A percentile compares a stretch with the other conserved stretches of the same genome.
Conservation (phyloP, 2,113 vertebrate genomes). For the Platysternon megacephalum region DNA sequence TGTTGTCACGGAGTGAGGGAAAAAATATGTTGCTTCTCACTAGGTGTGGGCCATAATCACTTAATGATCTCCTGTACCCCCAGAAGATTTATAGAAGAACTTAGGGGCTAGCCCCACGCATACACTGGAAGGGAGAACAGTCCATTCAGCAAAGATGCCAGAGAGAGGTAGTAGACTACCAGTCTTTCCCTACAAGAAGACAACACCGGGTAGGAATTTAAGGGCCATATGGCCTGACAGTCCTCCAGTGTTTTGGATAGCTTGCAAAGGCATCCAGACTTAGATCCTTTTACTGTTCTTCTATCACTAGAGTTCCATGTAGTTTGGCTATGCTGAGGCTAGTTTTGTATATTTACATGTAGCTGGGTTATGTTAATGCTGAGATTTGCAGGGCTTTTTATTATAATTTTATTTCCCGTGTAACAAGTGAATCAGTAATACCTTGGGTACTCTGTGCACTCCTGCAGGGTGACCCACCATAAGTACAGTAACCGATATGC, state of each 20-base stretch:
- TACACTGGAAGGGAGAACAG: neutral
- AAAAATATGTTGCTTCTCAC: neutral
- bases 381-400: neutral
- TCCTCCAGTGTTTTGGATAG: neutral
- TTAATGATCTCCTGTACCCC: neutral
- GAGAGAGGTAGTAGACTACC: neutral
- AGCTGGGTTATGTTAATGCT: neutral
- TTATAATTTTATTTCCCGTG: neutral
- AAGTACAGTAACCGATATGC: neutral
- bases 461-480: neutral
- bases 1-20: neutral
- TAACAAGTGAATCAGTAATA: neutral
- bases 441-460: fast-evolving
- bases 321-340: neutral
- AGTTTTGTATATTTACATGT: neutral
- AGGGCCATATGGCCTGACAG: fast-evolving
- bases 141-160: neutral
- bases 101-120: neutral
- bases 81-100: neutral
- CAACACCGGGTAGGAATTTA: neutral
- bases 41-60: neutral
- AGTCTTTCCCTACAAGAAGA: neutral
- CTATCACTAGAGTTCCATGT: neutral
- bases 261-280: neutral
- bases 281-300: neutral